These are phyloP conservation scores for Spizaetus ornatus DNA, from an alignment of 2,113 vertebrate species.

Conservation along the genomic window DNA sequence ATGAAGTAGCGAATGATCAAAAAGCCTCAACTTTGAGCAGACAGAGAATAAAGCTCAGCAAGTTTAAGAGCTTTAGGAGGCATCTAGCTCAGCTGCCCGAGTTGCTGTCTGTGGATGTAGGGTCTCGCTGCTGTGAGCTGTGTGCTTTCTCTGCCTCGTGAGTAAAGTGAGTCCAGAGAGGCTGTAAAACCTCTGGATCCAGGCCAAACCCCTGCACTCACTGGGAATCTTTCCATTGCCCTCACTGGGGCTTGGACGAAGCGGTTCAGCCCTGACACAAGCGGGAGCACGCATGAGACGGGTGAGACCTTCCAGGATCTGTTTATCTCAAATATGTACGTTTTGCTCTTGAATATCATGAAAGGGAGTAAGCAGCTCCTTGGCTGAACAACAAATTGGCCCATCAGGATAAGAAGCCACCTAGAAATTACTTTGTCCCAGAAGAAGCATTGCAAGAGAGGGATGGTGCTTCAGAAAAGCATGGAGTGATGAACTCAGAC, in stretches of 20 bases:
- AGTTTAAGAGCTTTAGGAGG: neutral
- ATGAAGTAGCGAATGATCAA: neutral
- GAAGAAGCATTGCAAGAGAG: neutral
- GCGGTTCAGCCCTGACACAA: neutral
- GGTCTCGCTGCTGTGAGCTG: accelerated
- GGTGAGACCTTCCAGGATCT: neutral
- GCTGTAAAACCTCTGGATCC: neutral
- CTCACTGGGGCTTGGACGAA: neutral
- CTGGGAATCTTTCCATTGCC: neutral
- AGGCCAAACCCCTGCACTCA: neutral
- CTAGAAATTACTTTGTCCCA: neutral
- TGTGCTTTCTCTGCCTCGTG: neutral
- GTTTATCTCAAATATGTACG: accelerated
- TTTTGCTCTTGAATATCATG: neutral
- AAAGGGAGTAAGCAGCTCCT: neutral
- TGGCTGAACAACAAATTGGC: neutral
- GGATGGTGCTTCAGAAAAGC: neutral
- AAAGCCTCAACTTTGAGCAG: neutral
- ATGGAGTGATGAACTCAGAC: neutral
- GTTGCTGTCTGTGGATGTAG: neutral
- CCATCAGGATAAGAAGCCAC: neutral
- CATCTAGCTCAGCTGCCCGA: neutral
- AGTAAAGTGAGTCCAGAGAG: neutral
- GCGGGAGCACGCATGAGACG: accelerated
- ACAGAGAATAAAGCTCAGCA: neutral